Evolutionary conservation across 2,113 vertebrate genomes (phyloP), one percentile per base, ranked within the genome.

Genomic region (Cephalopholis sonnerati): DNA sequence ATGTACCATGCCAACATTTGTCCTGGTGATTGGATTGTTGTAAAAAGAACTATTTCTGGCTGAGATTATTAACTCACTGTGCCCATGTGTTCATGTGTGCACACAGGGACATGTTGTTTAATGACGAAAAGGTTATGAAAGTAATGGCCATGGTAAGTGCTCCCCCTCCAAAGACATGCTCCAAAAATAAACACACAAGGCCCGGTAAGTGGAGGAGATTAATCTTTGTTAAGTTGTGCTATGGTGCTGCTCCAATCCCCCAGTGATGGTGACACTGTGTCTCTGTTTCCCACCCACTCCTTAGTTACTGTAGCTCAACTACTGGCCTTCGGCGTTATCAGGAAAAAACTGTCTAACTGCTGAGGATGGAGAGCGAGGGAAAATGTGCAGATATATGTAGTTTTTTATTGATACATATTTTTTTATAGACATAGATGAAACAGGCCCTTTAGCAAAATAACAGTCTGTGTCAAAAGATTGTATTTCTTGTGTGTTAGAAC

Each of bases 191-290:
- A 79, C 82, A 83, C 66, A 24, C 25, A n/a, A 20, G 59, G 58
- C 29, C 53, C 39, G 65, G 74, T 72, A 78, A 67, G 76, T 76
- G 77, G 61, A 76, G 18, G 75, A 87, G 77, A 93, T 93, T 91
- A 78, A 89, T 91, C 88, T 90, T 85, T 77, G 88, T 90, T 86
- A 87, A 80, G 36, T 46, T 83, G 46, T 63, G 74, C 61, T 36
- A 32, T 67, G 59, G 69, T 16, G 39, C 57, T 57, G 44, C 50
- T 55, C 82, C 66, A 44, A n/a, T 75, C 74, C 81, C 71, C 76
- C 51, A 27, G 25, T 41, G 76, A 63, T 64, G 41, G 76, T 61
- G 77, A 82, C 68, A 81, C 74, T 57, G n/a, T 71, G 75, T 77
- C 55, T 81, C 68, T n/a, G 54, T 81, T 51, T 74, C 57, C 58